phyloP scores from a whole-genome alignment of 2,888 invertebrate species.

The Leucania comma region DNA sequence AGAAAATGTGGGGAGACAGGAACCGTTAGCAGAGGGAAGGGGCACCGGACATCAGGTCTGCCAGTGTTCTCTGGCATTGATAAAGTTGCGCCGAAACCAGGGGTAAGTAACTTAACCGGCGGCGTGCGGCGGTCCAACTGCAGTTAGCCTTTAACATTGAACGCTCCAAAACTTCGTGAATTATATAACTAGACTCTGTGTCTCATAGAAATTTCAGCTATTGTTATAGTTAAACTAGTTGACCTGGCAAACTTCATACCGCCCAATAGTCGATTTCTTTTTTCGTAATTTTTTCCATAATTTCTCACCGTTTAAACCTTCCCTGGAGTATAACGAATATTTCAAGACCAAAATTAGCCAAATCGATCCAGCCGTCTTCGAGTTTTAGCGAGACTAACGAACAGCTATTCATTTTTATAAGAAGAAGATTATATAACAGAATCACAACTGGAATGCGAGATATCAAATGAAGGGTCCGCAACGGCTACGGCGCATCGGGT shows the following conservation, averaged over 20 bases:
- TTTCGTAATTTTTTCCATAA: too few relatives aligned
- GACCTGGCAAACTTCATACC: too few relatives aligned
- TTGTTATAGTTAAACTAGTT: too few relatives aligned
- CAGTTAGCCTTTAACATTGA: constrained; percentile 69
- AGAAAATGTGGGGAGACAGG: constrained; percentile 76
- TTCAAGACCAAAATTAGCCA: too few relatives aligned
- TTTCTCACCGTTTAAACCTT: too few relatives aligned
- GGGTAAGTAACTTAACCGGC: constrained; percentile 75
- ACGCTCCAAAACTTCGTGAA: constrained; percentile 61
- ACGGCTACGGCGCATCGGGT: neutral
- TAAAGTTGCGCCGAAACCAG: constrained; percentile 77
- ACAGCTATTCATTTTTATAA: too few relatives aligned
- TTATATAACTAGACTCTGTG: constrained; percentile 34
- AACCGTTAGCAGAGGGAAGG: constrained; percentile 62
- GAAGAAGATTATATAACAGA: constrained; percentile 31
- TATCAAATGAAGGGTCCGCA: constrained; percentile 18
- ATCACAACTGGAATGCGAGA: constrained; percentile 27
- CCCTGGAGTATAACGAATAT: too few relatives aligned
- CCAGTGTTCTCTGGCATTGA: constrained; percentile 75
- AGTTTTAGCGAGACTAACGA: too few relatives aligned
- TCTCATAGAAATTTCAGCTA: constrained; percentile 19
- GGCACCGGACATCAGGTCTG: constrained; percentile 71
- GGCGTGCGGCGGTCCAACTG: constrained; percentile 64
- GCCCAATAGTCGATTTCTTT: too few relatives aligned
- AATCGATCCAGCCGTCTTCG: too few relatives aligned